A percentile compares a stretch with the other conserved stretches of the same genome.
Conservation (phyloP, 2,797 vertebrate genomes). For the Thripadectes ignobilis region DNA sequence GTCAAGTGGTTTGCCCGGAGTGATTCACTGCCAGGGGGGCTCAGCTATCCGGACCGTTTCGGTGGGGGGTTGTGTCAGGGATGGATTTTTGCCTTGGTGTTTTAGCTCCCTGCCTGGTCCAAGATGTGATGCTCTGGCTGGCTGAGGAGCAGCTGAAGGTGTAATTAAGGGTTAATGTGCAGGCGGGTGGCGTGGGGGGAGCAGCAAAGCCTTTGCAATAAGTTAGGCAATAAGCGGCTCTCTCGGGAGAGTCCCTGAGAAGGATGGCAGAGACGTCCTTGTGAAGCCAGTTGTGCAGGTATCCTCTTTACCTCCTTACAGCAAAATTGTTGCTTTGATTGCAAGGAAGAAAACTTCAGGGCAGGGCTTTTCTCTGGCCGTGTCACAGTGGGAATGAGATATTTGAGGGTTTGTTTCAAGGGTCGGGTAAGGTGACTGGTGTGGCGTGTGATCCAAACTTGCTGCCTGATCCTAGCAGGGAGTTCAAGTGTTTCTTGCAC, state of each 20-base stretch:
- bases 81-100: not conserved
- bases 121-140: not conserved
- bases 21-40: not conserved
- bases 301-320: conserved; percentile 38
- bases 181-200: not conserved
- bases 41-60: not conserved
- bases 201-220: not conserved
- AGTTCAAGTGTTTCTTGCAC: not conserved
- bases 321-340: not conserved
- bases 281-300: conserved; percentile 17
- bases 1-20: not conserved
- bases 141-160: not conserved
- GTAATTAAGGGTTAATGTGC: conserved; percentile 37
- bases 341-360: not conserved
- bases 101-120: not conserved
- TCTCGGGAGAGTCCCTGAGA: not conserved
- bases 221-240: not conserved
- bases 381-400: not conserved
- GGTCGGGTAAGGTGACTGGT: not conserved
- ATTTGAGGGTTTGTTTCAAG: not conserved
- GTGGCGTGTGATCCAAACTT: not conserved
- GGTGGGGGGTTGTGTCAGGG: not conserved
- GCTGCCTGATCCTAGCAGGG: not conserved
- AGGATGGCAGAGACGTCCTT: conserved; percentile 34
- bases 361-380: not conserved